Conservation (phyloP, 2,888 invertebrate species). For the Drosophila leonis region DNA sequence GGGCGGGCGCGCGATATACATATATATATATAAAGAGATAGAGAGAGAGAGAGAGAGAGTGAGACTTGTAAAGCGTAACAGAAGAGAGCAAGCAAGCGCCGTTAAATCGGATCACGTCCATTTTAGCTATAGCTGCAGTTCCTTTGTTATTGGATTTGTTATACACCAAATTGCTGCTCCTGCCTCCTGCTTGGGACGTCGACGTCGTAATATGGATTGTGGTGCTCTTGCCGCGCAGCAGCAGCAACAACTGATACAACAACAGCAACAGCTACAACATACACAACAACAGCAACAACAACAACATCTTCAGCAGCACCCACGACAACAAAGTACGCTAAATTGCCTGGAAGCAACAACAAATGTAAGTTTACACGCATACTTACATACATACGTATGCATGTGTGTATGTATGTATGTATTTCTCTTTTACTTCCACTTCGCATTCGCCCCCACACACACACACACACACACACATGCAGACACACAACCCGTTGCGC, state of each 20-base stretch:
- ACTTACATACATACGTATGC: constrained; percentile 11
- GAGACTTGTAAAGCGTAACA: constrained; percentile 3
- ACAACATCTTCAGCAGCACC: constrained; percentile 57
- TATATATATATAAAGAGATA: background rate
- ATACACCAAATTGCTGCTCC: constrained; percentile 35
- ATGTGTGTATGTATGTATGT: constrained; percentile 30
- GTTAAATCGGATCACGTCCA: constrained; percentile 54
- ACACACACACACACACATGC: constrained; percentile 25
- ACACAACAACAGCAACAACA: constrained; percentile 56
- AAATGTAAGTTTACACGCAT: constrained; percentile 71
- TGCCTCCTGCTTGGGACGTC: constrained; percentile 35
- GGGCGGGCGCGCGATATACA: constrained; percentile 7
- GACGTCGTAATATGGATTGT: constrained; percentile 76
- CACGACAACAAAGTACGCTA: constrained; percentile 62
- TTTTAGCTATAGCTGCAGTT: constrained; percentile 40
- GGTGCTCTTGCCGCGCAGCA: constrained; percentile 79
- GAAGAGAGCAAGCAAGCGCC: constrained; percentile 14
- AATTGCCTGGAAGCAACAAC: constrained; percentile 71
- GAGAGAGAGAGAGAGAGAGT: constrained; percentile 7
- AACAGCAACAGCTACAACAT: constrained; percentile 50
- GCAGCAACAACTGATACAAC: constrained; percentile 66
- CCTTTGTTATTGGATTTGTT: constrained; percentile 58
- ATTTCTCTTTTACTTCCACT: constrained; percentile 66
- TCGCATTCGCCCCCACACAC: constrained; percentile 70
- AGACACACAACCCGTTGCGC: constrained; percentile 31